Conservation (phyloP, 2,888 invertebrate species). For the Pristionchus fissidentatus region DNA sequence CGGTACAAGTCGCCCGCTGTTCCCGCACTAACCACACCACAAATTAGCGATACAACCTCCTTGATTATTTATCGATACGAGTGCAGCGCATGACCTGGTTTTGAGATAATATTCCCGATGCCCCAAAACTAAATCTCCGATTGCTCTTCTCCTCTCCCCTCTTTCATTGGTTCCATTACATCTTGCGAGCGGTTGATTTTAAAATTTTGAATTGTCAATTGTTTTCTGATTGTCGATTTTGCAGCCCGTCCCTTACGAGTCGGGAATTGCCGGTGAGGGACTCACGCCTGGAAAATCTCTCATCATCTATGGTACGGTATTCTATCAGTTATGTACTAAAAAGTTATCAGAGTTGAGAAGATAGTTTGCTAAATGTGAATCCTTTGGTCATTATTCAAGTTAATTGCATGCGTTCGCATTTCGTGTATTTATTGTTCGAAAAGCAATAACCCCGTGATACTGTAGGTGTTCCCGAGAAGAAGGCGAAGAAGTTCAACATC, state of each 20-base stretch:
- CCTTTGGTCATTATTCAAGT: too few species aligned
- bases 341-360: neutral
- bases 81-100: slow-evolving; percentile 35
- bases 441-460: neutral
- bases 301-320: slow-evolving; percentile 60
- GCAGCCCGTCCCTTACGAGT: slow-evolving; percentile 69
- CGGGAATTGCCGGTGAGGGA: slow-evolving; percentile 66
- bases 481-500: slow-evolving; percentile 72
- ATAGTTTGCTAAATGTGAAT: neutral
- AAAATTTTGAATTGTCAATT: neutral
- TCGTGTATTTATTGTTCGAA: neutral
- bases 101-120: slow-evolving; percentile 8
- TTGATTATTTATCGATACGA: neutral
- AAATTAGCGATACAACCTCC: neutral
- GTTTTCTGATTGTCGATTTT: slow-evolving; percentile 47
- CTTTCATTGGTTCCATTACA: slow-evolving; percentile 19
- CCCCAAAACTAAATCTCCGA: slow-evolving; percentile 3
- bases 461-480: slow-evolving; percentile 60
- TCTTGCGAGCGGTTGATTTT: neutral
- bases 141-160: slow-evolving; percentile 16
- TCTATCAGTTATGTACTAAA: too few species aligned
- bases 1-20: neutral
- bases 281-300: slow-evolving; percentile 66
- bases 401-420: too few species aligned
- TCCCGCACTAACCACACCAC: neutral